Evolutionary conservation across 2,888 invertebrate species (phyloP).

Genomic region (Caenorhabditis macrosperma): DNA sequence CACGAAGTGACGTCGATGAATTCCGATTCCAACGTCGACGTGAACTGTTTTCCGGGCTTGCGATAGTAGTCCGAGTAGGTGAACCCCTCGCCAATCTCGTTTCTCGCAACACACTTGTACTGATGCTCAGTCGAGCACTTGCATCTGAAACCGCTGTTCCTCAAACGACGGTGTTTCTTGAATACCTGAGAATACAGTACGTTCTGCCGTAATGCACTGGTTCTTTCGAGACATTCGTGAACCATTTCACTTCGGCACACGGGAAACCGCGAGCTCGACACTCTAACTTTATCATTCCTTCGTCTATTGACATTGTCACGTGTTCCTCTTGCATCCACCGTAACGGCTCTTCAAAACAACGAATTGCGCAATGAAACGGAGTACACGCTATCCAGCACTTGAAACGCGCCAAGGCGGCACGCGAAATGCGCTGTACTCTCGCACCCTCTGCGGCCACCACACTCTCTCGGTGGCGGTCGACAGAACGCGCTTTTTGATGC

Average conservation of each 20-base stretch:
- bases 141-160: conserved; percentile 63
- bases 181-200: conserved; percentile 5
- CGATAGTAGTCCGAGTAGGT: conserved; percentile 60
- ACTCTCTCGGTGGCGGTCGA: too few relatives aligned
- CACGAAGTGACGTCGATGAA: conserved; percentile 68
- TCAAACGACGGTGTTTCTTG: neutral
- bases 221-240: conserved; percentile 49
- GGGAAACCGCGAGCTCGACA: conserved; percentile 81
- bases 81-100: conserved; percentile 62
- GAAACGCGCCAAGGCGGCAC: too few relatives aligned
- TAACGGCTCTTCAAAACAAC: conserved; percentile 41
- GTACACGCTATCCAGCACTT: too few relatives aligned
- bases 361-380: too few relatives aligned
- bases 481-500: too few relatives aligned
- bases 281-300: conserved; percentile 63
- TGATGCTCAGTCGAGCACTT: conserved; percentile 51
- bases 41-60: conserved; percentile 64
- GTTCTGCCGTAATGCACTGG: conserved; percentile 26
- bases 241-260: conserved; percentile 81
- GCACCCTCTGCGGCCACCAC: too few relatives aligned
- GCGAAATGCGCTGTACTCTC: too few relatives aligned
- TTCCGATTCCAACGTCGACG: conserved; percentile 69
- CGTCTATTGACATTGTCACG: conserved; percentile 47
- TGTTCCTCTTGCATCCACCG: conserved; percentile 45
- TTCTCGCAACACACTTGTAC: conserved; percentile 59